Conservation (phyloP, 2,888 invertebrate species). For the Anoplius nigerrimus region DNA sequence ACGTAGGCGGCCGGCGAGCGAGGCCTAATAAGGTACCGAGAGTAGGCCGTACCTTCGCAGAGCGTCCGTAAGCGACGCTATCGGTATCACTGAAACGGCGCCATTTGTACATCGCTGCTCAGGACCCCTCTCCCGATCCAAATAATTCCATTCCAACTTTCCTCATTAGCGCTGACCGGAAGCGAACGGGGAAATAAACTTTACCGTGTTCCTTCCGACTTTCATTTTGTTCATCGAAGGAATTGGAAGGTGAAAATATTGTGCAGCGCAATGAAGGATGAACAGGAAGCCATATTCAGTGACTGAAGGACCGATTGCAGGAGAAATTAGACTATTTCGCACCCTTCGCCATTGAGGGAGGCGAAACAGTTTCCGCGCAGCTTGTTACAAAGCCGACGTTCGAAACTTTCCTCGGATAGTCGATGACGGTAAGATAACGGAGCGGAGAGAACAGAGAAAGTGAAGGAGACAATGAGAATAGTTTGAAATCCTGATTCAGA, state of each 20-base stretch:
- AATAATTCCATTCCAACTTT: no score
- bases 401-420: slow-evolving; percentile 48
- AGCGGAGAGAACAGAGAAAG: slow-evolving; percentile 11
- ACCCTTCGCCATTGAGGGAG: slow-evolving; percentile 63
- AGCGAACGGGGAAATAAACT: no score
- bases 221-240: no score
- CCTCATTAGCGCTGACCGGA: no score
- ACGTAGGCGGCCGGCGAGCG: slow-evolving; percentile 45
- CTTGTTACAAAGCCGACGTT: slow-evolving; percentile 49
- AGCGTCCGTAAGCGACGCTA: no score
- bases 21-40: slow-evolving; percentile 63
- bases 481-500: not conserved
- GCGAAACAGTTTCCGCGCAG: slow-evolving; percentile 51
- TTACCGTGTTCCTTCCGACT: no score
- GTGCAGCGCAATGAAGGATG: not conserved
- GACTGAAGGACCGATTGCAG: slow-evolving; percentile 52
- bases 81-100: slow-evolving; percentile 16
- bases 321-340: slow-evolving; percentile 66
- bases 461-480: not conserved
- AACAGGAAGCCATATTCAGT: slow-evolving; percentile 58
- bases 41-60: slow-evolving; percentile 35
- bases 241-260: no score
- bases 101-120: slow-evolving; percentile 22
- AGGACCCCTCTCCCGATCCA: no score
- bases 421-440: not conserved